phyloP scores from a whole-genome alignment of 2,113 vertebrate genomes.

The Lagopus leucura region DNA sequence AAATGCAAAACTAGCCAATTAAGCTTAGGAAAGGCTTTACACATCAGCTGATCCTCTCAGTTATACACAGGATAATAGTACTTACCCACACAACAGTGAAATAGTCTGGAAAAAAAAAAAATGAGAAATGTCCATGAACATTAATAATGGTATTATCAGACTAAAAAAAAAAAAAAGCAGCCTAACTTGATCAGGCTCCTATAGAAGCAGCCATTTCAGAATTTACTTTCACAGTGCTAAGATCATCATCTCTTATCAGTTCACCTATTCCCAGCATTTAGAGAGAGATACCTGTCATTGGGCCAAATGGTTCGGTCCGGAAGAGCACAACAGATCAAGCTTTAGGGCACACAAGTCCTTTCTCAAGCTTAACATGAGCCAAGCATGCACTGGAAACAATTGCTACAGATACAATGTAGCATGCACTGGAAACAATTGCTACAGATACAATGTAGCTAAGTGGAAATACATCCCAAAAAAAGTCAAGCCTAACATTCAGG shows the following conservation, averaged over 20 bases:
- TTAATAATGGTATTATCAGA: background rate
- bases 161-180: background rate
- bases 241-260: background rate
- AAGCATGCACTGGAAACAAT: background rate
- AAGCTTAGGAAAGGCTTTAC: slow-evolving; percentile 29
- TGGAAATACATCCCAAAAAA: background rate
- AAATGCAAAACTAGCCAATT: slow-evolving; percentile 34
- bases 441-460: background rate
- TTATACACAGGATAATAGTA: background rate
- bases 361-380: background rate
- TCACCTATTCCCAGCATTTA: background rate
- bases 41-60: slow-evolving; percentile 24
- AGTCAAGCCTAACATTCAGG: background rate
- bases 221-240: background rate
- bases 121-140: background rate
- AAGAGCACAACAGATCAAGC: background rate
- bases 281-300: background rate
- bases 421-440: background rate
- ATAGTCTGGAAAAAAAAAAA: background rate
- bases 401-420: background rate
- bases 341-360: background rate
- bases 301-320: background rate
- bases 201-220: background rate
- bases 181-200: background rate
- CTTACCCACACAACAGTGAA: background rate